Base-by-base conservation (phyloP, 2,797 vertebrate species). In the Cryptoprocta ferox region DNA sequence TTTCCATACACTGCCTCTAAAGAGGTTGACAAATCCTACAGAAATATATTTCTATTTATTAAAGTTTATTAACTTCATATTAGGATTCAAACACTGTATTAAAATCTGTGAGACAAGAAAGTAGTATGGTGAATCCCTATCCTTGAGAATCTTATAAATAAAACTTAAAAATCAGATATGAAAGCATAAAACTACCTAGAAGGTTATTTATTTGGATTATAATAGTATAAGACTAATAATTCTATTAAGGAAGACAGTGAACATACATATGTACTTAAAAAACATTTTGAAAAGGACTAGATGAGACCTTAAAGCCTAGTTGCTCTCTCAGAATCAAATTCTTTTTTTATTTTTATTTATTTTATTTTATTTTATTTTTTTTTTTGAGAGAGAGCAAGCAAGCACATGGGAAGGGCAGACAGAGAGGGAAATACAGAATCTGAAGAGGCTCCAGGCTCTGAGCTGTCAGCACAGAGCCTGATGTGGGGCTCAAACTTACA, bases 1-100 rank as follows among this genome's bases (percentile, higher is more conserved):
- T 97, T 96, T 87, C 98, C 98, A 93, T 98, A 98, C 2, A 96
- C 88, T 82, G 91, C 82, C 79, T 98, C 76, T 96, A 99, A 96
- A 82, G 98, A 98, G 78, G 70, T 0, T 91, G 98, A 96, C 89
- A 99, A 94, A 37, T 97, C 94, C 98, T 99, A 78, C 21, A 66
- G 30, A 97, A 50, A 97, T 30, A 96, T 48, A 93, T 6, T 84
- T 83, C n/a, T n/a, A n/a, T 84, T 93, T 85, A 73, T 35, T 93
- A 56, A 96, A 90, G 30, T 73, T 78, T 79, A 89, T 82, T 91
- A 93, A 95, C 26, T 39, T 75, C 37, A 35, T 16, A 70, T 71
- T 78, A 95, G 35, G 3, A 96, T 91, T 87, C n/a, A 86, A 95
- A 65, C 24, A 89, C 70, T 79, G 12, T 86, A 53, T 59, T 85